Conservation (phyloP, 2,888 invertebrate species). For the Ischnus inquisitorius region DNA sequence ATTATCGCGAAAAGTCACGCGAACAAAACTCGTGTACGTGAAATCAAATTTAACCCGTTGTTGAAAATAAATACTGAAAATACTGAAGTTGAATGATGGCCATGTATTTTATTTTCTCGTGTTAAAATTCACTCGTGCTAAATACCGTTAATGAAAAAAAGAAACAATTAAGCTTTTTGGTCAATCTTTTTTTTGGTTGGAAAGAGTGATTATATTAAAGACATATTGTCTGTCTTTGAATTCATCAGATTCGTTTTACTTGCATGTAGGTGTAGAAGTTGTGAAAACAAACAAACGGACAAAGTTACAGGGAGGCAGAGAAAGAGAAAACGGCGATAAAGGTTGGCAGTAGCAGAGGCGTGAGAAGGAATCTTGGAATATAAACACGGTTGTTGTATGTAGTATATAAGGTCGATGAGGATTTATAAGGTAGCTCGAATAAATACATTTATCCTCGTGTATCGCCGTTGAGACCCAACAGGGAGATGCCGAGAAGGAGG, state of each 20-base stretch:
- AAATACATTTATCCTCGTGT: slow-evolving; percentile 65
- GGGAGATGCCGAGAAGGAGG: slow-evolving; percentile 48
- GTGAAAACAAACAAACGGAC: background rate
- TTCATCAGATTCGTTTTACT: too few relatives aligned
- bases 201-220: too few relatives aligned
- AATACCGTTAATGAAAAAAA: too few relatives aligned
- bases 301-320: background rate
- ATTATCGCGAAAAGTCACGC: background rate
- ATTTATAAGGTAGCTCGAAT: slow-evolving; percentile 72
- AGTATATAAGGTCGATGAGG: slow-evolving; percentile 66
- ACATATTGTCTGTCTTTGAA: too few relatives aligned
- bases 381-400: slow-evolving; percentile 43
- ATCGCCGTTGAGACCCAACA: slow-evolving; percentile 53
- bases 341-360: slow-evolving; percentile 23
- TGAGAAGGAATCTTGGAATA: slow-evolving; percentile 46
- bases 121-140: too few relatives aligned
- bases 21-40: background rate
- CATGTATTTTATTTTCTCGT: too few relatives aligned
- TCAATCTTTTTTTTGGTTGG: too few relatives aligned
- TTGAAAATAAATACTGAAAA: too few relatives aligned
- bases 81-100: too few relatives aligned
- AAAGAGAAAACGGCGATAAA: background rate
- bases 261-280: background rate
- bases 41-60: background rate
- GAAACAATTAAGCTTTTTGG: too few relatives aligned